Percentiles rank a stretch among this genome's conserved stretches.
Conservation (phyloP, 2,113 vertebrate species). For the Empidonax traillii region DNA sequence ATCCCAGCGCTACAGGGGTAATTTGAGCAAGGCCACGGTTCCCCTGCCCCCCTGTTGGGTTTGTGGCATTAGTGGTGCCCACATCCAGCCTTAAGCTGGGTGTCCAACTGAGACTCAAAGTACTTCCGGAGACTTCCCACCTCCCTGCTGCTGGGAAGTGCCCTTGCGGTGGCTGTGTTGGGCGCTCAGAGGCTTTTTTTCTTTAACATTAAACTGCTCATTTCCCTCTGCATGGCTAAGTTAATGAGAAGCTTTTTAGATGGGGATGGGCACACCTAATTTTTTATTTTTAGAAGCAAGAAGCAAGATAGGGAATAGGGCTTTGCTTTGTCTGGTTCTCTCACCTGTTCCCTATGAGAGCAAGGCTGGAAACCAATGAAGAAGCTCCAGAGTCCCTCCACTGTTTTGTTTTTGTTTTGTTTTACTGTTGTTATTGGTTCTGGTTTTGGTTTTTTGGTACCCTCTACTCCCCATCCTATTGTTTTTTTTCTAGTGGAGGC, state of each 20-base stretch:
- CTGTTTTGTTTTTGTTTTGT: neutral
- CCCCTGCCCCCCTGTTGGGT: neutral
- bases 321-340: neutral
- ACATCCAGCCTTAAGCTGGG: too few relatives aligned
- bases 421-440: neutral
- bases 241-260: neutral
- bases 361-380: neutral
- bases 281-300: neutral
- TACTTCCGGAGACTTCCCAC: accelerated
- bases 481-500: neutral
- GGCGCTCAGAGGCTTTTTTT: neutral
- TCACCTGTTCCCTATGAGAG: neutral
- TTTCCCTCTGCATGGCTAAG: neutral
- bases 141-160: neutral
- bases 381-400: accelerated
- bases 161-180: neutral
- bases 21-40: too few relatives aligned
- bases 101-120: accelerated
- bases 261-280: accelerated
- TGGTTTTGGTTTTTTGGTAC: neutral
- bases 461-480: accelerated
- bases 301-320: neutral
- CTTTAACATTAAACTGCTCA: neutral
- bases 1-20: accelerated
- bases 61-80: too few relatives aligned